Conservation (phyloP, 1,140 invertebrate genomes). For the Zaprionus lachaisei region DNA sequence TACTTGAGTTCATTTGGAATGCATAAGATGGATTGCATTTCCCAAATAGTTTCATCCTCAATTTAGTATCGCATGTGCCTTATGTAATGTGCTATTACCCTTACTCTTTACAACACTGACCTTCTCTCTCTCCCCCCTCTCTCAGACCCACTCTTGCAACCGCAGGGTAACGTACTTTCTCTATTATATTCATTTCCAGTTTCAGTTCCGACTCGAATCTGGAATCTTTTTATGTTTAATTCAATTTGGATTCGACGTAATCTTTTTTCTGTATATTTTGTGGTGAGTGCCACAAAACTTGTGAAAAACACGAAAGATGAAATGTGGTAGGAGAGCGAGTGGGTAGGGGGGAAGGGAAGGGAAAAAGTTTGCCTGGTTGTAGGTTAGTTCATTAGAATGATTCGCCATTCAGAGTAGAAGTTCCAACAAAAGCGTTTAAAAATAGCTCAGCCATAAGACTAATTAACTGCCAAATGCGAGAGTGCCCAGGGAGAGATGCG, state of each 20-base stretch:
- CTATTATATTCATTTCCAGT: constrained; percentile 8
- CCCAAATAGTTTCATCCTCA: no score
- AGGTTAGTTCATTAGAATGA: constrained; percentile 44
- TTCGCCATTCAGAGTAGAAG: constrained; percentile 19
- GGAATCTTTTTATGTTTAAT: constrained; percentile 29
- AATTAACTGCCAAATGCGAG: constrained; percentile 44
- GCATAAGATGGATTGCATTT: no score
- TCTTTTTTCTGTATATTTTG: constrained; percentile 20
- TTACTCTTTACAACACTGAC: no score
- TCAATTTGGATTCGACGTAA: constrained; percentile 24
- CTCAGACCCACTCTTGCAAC: not conserved
- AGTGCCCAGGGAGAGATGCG: not conserved
- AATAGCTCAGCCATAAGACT: constrained; percentile 53
- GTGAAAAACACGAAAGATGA: constrained; percentile 3
- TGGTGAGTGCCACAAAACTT: constrained; percentile 13
- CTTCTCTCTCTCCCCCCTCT: no score
- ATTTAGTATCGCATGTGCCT: no score
- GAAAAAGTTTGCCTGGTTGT: constrained; percentile 16
- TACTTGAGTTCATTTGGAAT: no score
- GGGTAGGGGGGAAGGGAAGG: not conserved
- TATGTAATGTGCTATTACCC: no score
- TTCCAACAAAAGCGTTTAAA: constrained; percentile 38
- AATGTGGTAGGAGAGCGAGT: not conserved
- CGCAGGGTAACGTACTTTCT: not conserved
- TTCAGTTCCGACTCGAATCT: constrained; percentile 17